phyloP scores from a whole-genome alignment of 2,797 vertebrate species.

The Chiropotes sagulatus region DNA sequence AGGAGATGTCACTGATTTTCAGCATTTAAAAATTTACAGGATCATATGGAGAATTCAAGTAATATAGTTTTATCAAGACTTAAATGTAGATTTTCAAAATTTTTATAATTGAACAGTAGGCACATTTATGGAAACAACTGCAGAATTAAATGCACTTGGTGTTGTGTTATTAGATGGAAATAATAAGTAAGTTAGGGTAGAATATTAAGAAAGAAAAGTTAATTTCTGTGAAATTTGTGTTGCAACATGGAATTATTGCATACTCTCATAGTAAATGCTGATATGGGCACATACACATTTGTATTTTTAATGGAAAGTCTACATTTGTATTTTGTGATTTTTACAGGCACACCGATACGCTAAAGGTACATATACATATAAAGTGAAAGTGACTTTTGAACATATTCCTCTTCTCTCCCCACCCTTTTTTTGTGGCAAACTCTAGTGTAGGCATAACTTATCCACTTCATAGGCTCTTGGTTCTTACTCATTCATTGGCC shows the following conservation, averaged over 20 bases:
- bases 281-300: background rate
- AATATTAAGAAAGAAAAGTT: conserved; percentile 5
- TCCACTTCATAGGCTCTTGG: background rate
- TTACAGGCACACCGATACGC: background rate
- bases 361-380: background rate
- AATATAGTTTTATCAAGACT: background rate
- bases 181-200: background rate
- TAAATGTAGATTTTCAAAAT: conserved; percentile 8
- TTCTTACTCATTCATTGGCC: background rate
- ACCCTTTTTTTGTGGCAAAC: background rate
- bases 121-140: conserved; percentile 17
- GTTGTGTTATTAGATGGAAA: background rate
- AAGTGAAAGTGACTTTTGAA: background rate
- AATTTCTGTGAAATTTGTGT: background rate
- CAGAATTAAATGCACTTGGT: background rate
- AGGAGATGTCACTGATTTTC: conserved; percentile 37
- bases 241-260: background rate
- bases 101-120: background rate
- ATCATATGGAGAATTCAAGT: conserved; percentile 24
- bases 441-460: background rate
- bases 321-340: conserved; percentile 30
- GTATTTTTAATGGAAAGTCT: conserved; percentile 25
- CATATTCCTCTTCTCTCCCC: background rate
- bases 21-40: background rate
- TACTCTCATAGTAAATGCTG: background rate